These are phyloP conservation scores for Colaptes auratus DNA, from an alignment of 2,113 vertebrate species.

Conservation along the genomic window DNA sequence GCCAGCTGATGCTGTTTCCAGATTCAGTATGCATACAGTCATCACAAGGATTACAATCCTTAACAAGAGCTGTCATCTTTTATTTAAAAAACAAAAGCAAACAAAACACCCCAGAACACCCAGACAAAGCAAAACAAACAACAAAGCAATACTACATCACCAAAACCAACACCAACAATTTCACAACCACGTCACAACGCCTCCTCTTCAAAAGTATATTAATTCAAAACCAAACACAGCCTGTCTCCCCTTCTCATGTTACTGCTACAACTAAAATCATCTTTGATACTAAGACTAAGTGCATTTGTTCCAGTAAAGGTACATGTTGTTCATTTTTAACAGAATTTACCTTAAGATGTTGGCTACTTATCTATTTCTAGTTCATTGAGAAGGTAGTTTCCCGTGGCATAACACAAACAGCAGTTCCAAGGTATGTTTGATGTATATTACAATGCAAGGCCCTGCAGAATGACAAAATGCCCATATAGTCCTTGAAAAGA, in stretches of 20 bases:
- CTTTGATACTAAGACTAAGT: neutral
- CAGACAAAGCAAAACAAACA: no score
- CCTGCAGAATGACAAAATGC: neutral
- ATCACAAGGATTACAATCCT: neutral
- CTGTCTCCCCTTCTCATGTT: neutral
- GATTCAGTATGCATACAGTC: neutral
- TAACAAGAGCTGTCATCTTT: neutral
- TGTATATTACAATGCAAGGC: neutral
- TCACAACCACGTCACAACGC: neutral
- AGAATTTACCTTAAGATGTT: neutral
- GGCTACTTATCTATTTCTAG: neutral
- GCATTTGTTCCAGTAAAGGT: neutral
- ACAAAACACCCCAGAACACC: no score
- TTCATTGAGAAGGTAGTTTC: neutral
- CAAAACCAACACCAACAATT: no score
- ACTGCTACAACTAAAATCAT: neutral
- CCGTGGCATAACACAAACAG: neutral
- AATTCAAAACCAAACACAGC: neutral
- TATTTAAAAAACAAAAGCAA: neutral
- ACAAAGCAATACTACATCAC: no score
- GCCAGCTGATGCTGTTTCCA: neutral
- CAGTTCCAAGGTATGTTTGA: neutral
- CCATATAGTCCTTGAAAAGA: neutral
- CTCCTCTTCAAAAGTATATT: neutral
- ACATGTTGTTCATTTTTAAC: neutral